Evolutionary conservation across 1,140 invertebrate genomes (phyloP), one percentile per base, ranked within the genome.

Genomic region (Harpegnathos saltator): DNA sequence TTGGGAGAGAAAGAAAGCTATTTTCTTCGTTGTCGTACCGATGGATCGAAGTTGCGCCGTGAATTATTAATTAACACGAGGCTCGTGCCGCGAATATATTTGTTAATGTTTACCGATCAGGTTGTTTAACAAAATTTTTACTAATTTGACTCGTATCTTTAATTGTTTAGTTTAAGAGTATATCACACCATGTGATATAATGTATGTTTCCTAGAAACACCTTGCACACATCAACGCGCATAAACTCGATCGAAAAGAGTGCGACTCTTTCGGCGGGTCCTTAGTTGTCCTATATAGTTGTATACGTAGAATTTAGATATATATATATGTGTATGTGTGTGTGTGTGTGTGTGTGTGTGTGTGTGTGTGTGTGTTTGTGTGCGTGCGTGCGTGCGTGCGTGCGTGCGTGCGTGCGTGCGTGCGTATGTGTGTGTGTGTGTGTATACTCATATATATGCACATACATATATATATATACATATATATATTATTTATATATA

Each of bases 151-250:
- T 44, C 84, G 44, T 80, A 26, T 61, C 59, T 75, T 72, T 73
- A 56, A 62, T 59, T 2, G 52, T 26, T 72, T 88, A 82, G 59
- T 22, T 72, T 88, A 85, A 68, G 56, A 0, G 58, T 38, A 82
- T 69, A 68, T 69, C 66, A 44, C 38, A 44, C 3, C 71, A 44
- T 88, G 61, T 73, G 52, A 17, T 61, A 17, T 61, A 85, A 80
- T 74, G 61, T 89, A 89, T 61, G 81, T 89, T 88, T 89, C 87
- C 86, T 89, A 89, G 71, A 85, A 84, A 85, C 69, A 85, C 63
- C 80, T 85, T 89, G 83, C 84, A 82, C 86, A 80, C 86, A 80
- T 88, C 86, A 74, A 85, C 66, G 84, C 84, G 63, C 71, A 73
- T 73, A 74, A 59, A 61, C 26, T 19, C n/a, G 71, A n/a, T 33